Conservation (phyloP, 2,888 invertebrate genomes). For the Rhagonycha fulva region DNA sequence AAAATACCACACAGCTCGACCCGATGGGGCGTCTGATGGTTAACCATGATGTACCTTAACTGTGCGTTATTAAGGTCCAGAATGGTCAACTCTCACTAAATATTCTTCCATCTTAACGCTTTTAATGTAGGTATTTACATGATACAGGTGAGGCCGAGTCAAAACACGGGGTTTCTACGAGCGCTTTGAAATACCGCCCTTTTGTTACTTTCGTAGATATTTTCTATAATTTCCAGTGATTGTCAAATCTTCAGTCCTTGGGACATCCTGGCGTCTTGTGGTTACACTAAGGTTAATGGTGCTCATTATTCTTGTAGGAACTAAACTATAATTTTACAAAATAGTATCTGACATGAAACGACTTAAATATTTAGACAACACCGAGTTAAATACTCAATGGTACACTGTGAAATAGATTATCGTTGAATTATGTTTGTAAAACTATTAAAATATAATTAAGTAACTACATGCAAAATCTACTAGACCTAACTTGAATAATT, state of each 20-base stretch:
- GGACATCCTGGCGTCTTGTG: constrained; percentile 31
- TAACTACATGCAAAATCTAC: neutral
- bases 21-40: constrained; percentile 45
- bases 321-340: constrained; percentile 7
- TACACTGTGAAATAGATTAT: neutral
- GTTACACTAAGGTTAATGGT: constrained; percentile 18
- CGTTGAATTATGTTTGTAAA: neutral
- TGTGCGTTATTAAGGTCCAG: constrained; percentile 34
- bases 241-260: constrained; percentile 29
- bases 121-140: constrained; percentile 53
- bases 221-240: constrained; percentile 43
- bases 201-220: constrained; percentile 45
- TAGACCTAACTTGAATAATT: neutral
- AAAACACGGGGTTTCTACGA: constrained; percentile 47
- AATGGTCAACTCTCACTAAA: constrained; percentile 38
- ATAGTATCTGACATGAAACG: constrained; percentile 2
- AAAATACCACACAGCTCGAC: constrained; percentile 54
- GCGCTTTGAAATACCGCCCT: constrained; percentile 42
- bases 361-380: neutral
- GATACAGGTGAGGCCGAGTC: constrained; percentile 54
- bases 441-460: constrained; percentile 3
- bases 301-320: constrained; percentile 11
- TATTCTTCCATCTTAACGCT: constrained; percentile 50
- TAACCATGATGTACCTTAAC: constrained; percentile 32
- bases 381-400: neutral